Conservation (phyloP, 1,140 invertebrate genomes). For the Schlechtendalia chinensis region DNA sequence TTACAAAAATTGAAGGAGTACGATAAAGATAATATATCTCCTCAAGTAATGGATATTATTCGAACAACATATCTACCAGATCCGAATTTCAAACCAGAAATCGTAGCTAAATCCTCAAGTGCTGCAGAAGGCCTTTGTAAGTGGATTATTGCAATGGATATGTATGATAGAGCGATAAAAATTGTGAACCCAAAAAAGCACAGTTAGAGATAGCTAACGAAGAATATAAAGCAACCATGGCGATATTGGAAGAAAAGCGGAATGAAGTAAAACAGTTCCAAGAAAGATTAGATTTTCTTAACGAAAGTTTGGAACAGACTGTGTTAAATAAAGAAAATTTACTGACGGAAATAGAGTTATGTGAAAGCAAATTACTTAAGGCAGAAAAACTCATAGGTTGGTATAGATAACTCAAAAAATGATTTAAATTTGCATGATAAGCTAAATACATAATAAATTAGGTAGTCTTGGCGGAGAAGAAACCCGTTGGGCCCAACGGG, state of each 20-base stretch:
- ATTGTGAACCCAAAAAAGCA: constrained; percentile 78
- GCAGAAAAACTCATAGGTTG: constrained; percentile 78
- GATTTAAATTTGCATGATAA: neutral
- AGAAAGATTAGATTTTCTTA: constrained; percentile 71
- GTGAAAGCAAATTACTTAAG: constrained; percentile 81
- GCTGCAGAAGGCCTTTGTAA: constrained; percentile 88
- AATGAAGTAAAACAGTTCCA: constrained; percentile 72
- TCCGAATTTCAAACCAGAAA: constrained; percentile 81
- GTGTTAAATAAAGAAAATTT: constrained; percentile 69
- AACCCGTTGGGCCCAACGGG: constrained; percentile 76
- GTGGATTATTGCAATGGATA: constrained; percentile 91
- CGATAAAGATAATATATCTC: constrained; percentile 87
- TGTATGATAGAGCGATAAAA: constrained; percentile 86
- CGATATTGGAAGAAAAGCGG: constrained; percentile 76
- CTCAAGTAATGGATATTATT: constrained; percentile 77
- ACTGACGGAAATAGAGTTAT: constrained; percentile 81
- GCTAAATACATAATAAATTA: neutral
- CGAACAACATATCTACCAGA: constrained; percentile 79
- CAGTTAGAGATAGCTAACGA: constrained; percentile 74
- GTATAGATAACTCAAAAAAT: neutral
- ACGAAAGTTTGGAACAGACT: constrained; percentile 68
- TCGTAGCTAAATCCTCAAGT: constrained; percentile 85
- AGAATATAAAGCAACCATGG: constrained; percentile 76
- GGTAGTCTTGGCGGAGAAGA: constrained; percentile 86
- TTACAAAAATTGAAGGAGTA: constrained; percentile 79